Conservation (phyloP, 2,113 vertebrate species). For the Elephas maximus region DNA sequence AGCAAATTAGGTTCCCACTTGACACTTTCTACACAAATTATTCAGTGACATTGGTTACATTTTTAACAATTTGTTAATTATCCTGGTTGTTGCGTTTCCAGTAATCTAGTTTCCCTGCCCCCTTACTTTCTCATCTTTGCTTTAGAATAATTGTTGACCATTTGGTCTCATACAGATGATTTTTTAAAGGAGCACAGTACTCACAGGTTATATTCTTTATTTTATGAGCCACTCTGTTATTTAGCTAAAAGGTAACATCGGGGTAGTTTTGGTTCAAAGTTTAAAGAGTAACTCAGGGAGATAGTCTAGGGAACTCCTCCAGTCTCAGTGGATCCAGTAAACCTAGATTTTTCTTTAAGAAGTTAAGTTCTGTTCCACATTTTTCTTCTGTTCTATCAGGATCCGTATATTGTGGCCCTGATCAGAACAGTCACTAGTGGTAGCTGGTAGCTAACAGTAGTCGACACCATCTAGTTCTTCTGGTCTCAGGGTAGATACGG, state of each 20-base stretch:
- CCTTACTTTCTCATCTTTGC: neutral
- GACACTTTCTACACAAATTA: neutral
- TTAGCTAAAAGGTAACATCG: neutral
- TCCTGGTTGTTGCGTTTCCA: no score
- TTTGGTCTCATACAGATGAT: neutral
- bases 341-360: neutral
- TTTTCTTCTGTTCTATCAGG: neutral
- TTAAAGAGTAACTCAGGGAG: neutral
- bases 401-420: neutral
- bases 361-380: neutral
- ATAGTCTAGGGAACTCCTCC: neutral
- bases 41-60: neutral
- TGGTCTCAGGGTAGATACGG: neutral
- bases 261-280: neutral
- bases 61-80: neutral
- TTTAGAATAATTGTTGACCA: neutral
- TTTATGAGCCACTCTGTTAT: neutral
- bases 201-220: neutral
- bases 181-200: neutral
- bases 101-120: neutral
- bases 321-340: neutral
- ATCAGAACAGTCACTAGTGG: neutral
- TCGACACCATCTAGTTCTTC: neutral
- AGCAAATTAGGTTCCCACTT: neutral
- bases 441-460: neutral